Evolutionary conservation across 2,113 vertebrate species (phyloP), one percentile per base, ranked within the genome.

Genomic region (Piaya cayana): DNA sequence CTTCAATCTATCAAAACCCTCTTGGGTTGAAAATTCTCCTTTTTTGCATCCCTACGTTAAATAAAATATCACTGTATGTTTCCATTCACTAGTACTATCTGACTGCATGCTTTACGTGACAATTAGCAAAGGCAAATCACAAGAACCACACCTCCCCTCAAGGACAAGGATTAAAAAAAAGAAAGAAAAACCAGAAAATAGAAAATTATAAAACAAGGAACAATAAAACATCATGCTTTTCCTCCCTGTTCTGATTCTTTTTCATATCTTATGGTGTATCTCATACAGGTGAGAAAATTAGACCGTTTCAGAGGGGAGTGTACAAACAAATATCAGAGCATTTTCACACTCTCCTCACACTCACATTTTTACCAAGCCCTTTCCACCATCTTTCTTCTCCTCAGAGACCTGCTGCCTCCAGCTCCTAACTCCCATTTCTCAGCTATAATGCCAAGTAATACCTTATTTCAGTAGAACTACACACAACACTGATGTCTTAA

Each of bases 381-480:
- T 90, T 18, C 68, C 23, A 8, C 14, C 52, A 39, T 23, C 20
- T 12, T 58, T 7, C 11, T 5, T 22, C 5, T 10, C 6, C 1
- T 10, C 11, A 42, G 42, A 84, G 15, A 65, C 9, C 8, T 55
- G 18, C 25, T 82, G 27, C 55, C 43, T 82, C 18, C 50, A 78
- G 34, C 25, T 32, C 50, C 50, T 26, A 67, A 75, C 56, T 88
- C 68, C 55, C 37, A 49, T 65, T 94, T 90, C 75, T 86, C 59
- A 72, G 62, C 42, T 50, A 19, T 29, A 86, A 34, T 4, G 4
- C 13, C 39, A 30, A 0, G 1, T 67, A 63, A 63, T 12, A 32
- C 53, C 74, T 37, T 25, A 83, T 76, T 92, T 93, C 75, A 93
- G 65, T 39, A 78, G 49, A 88, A 42, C 62, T 65, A 53, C 20